Percentiles rank a stretch among this genome's conserved stretches.
Conservation (phyloP, 2,113 vertebrate genomes). For the Tyrannus savana region DNA sequence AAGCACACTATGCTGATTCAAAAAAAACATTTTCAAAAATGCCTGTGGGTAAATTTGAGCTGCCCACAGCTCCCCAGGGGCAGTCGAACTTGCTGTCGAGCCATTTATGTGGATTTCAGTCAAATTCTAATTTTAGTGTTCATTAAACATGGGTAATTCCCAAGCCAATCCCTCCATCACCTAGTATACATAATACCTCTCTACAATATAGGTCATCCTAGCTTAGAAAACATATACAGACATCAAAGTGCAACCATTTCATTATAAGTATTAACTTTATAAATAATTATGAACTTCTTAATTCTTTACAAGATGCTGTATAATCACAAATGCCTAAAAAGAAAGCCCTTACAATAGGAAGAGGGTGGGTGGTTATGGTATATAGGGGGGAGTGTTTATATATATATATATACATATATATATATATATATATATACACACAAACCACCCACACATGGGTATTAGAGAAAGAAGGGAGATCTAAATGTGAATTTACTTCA, state of each 20-base stretch:
- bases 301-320: slow-evolving; percentile 57
- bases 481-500: neutral
- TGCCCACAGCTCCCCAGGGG: slow-evolving; percentile 87
- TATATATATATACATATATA: neutral
- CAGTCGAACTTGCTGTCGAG: slow-evolving; percentile 83
- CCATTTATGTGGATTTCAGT: slow-evolving; percentile 88
- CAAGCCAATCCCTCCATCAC: slow-evolving; percentile 78
- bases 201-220: slow-evolving; percentile 81
- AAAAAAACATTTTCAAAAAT: slow-evolving; percentile 77
- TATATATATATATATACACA: neutral
- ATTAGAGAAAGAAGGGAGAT: neutral
- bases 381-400: neutral
- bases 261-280: slow-evolving; percentile 77
- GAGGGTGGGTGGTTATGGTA: neutral
- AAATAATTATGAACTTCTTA: slow-evolving; percentile 80
- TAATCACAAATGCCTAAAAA: slow-evolving; percentile 55
- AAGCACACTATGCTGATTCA: slow-evolving; percentile 79
- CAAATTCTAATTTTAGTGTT: slow-evolving; percentile 91
- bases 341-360: neutral
- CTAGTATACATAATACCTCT: slow-evolving; percentile 75
- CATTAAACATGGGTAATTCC: slow-evolving; percentile 87
- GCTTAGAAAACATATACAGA: slow-evolving; percentile 71
- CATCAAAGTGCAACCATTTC: slow-evolving; percentile 79
- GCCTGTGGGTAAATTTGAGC: slow-evolving; percentile 86
- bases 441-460: accelerated